Conservation (phyloP, 2,797 vertebrate genomes). For the Phyllotis vaccarum region DNA sequence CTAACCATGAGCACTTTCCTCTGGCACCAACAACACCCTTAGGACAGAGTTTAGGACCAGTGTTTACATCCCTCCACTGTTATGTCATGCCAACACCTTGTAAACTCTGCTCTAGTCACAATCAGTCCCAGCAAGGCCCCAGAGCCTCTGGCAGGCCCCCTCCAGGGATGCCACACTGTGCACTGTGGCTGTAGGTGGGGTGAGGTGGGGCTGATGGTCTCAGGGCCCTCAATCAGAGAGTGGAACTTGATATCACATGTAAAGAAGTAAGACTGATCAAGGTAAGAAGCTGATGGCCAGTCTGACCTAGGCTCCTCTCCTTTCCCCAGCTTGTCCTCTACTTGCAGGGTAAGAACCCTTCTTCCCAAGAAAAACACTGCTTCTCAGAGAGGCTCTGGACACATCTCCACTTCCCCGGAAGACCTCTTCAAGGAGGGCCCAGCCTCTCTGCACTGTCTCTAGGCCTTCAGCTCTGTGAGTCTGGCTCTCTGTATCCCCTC, state of each 20-base stretch:
- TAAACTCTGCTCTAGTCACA: slow-evolving; percentile 27
- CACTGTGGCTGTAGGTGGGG: neutral
- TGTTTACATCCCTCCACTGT: neutral
- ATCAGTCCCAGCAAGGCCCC: neutral
- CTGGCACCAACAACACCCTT: neutral
- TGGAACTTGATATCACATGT: slow-evolving; percentile 19
- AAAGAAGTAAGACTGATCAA: neutral
- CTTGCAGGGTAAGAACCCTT: neutral
- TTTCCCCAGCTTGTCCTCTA: neutral
- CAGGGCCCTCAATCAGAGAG: neutral
- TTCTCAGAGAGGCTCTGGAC: neutral
- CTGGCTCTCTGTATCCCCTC: too few relatives aligned
- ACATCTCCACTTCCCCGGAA: neutral
- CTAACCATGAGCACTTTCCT: neutral
- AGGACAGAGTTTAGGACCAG: neutral
- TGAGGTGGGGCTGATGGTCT: neutral
- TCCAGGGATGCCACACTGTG: neutral
- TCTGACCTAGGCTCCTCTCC: neutral
- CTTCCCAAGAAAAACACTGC: neutral
- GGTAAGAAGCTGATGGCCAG: neutral
- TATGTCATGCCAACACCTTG: slow-evolving; percentile 45
- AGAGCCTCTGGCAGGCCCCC: neutral
- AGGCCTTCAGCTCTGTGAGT: too few relatives aligned
- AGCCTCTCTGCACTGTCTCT: too few relatives aligned
- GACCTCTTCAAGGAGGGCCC: too few relatives aligned